Evolutionary conservation across 2,113 vertebrate species (phyloP), one percentile per base, ranked within the genome.

Genomic region (Phylloscopus trochilus): DNA sequence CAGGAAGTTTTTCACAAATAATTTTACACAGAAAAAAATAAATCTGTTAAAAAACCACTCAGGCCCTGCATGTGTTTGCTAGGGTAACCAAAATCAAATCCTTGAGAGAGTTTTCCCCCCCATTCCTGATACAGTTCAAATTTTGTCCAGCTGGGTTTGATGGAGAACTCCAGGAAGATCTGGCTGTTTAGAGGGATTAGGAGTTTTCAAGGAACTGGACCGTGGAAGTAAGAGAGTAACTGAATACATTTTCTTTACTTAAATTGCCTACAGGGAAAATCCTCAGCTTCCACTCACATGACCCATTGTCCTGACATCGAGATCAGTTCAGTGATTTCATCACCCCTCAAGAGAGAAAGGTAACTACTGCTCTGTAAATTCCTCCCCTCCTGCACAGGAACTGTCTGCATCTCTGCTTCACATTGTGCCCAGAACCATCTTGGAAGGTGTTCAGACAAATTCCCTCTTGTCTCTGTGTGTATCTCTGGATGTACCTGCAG

Each of bases 261-360:
- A 81, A 92, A 84, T 60, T 84, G 81, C 66, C 89, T 56, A 12
- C 35, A 49, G 81, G 77, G 66, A 75, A 91, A 93, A 92, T 84
- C 43, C 27, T 90, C 55, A 75, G 49, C 68, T 89, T 77, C 76
- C 52, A 63, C 84, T 76, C n/a, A 56, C 80, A 15, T 14, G 44
- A 78, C 56, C 86, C 89, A 68, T 41, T 78, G 80, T 76, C 83
- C 78, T 86, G 72, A 59, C 60, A 56, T 2, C 22, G 33, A 86
- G 76, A 86, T 93, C 76, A 52, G 52, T 67, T 83, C 44, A 28
- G 43, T 56, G 69, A 60, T 90, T 92, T 63, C 70, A 59, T 90
- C 83, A 88, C 22, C 33, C 63, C 46, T 56, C 52, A 63, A 84
- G 56, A 93, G 80, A 59, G 77, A 81, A 92, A 92, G 35, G 67